A percentile compares a stretch with the other conserved stretches of the same genome.
Evolutionary conservation across 2,113 vertebrate genomes (phyloP).

Genomic region (Tychaedon coryphoeus): DNA sequence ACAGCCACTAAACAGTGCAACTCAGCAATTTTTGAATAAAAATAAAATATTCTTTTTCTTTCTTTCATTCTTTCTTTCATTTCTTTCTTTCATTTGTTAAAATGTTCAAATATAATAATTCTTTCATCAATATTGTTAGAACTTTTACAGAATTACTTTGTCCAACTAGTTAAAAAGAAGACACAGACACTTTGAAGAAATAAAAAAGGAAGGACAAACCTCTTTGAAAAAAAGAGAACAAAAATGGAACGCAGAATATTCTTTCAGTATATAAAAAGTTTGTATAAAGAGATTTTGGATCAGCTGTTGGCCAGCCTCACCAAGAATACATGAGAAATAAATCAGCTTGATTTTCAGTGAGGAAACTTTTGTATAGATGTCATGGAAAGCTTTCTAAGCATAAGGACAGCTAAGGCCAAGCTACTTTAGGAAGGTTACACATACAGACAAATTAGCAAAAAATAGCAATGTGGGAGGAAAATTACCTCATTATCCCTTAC

Average conservation of each 20-base stretch:
- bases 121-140: neutral
- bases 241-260: neutral
- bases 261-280: neutral
- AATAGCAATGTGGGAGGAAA: neutral
- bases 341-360: neutral
- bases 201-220: neutral
- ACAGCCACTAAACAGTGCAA: neutral
- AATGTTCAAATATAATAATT: neutral
- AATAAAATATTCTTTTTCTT: neutral
- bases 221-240: neutral
- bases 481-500: neutral
- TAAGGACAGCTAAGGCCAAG: neutral
- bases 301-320: neutral
- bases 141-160: neutral
- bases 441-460: neutral
- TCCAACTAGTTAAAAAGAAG: neutral
- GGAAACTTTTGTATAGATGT: neutral
- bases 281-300: neutral
- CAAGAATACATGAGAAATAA: neutral
- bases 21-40: neutral
- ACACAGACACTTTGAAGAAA: neutral
- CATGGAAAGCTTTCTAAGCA: neutral
- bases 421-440: neutral
- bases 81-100: neutral
- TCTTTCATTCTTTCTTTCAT: no score